phyloP scores from a whole-genome alignment of 2,888 invertebrate genomes.

The Azorinus chamasolen region DNA sequence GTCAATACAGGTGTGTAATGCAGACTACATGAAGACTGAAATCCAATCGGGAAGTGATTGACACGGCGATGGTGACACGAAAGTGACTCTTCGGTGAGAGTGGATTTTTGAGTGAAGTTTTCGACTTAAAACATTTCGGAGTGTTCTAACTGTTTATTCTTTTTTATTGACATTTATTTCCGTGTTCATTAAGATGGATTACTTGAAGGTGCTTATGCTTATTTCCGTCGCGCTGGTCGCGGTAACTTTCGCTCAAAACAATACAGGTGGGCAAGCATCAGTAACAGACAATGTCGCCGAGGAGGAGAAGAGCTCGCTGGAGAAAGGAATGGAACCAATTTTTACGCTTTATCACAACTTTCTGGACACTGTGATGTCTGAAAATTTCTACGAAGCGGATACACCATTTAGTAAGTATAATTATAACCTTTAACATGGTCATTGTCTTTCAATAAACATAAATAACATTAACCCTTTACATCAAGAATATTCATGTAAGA shows the following conservation, averaged over 20 bases:
- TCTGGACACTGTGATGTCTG: slow-evolving; percentile 72
- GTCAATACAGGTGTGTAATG: slow-evolving; percentile 58
- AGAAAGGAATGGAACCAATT: slow-evolving; percentile 75
- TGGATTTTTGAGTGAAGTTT: background rate
- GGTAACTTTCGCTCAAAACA: slow-evolving; percentile 35
- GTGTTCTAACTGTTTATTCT: too few relatives aligned
- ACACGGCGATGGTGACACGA: background rate
- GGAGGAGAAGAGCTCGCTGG: slow-evolving; percentile 61
- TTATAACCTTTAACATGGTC: background rate
- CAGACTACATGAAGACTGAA: background rate
- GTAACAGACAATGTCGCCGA: slow-evolving; percentile 15
- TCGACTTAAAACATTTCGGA: too few relatives aligned
- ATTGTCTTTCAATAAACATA: background rate
- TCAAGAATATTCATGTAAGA: too few relatives aligned
- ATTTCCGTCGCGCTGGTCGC: slow-evolving; percentile 28
- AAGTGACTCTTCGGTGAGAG: too few relatives aligned
- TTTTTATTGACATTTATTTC: too few relatives aligned
- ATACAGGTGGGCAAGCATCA: slow-evolving; percentile 14
- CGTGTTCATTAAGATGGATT: slow-evolving; percentile 7
- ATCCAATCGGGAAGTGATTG: slow-evolving; percentile 27
- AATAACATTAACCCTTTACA: background rate
- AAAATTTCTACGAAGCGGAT: slow-evolving; percentile 61
- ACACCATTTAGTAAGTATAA: slow-evolving; percentile 71
- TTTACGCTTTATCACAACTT: slow-evolving; percentile 77
- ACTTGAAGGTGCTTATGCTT: slow-evolving; percentile 1